Base-by-base conservation (phyloP, 2,888 invertebrate species). In the Cetonia aurata region DNA sequence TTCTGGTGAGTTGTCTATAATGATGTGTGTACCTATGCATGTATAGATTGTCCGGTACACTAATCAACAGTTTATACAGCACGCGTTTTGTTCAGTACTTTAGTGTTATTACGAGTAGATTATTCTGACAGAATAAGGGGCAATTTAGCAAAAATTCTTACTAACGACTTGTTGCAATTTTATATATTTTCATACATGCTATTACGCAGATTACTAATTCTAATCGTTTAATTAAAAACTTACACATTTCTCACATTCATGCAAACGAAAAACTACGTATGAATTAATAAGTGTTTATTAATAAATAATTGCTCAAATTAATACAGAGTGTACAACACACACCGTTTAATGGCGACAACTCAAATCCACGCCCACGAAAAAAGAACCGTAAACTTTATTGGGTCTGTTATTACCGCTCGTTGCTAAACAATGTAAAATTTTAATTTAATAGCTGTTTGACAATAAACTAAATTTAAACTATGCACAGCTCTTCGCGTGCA, bases 401-500 rank as follows among this genome's bases (percentile, higher is more conserved):
- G 37, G 10, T 37, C 37, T 31, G 12, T 55, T 33, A 15, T 13
- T 33, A 3, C 25, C 33, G 33, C 2, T 57, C 13, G n/a, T 46
- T 60, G 8, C 25, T 44, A 25, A 46, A 46, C 60, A 19, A 60
- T 60, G 13, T 12, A 46, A 52, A 52, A 17, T 52, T 31, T 46
- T 8, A 25, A 44, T 19, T 31, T 60, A 60, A 60, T 31, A 25
- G 25, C 37, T 37, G 9, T 46, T 46, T 31, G 25, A 25, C 46
- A 46, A 60, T 60, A 60, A 60, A 60, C 25, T 60, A 4, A 6
- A 37, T 37, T 37, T 37, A 3, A 37, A 37, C 37, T 60, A 60
- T 46, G 46, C n/a, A 44, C 8, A 6, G 13, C 60, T 60, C 60
- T 60, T 60, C 44, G 13, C 46, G 31, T 9, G 19, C 6, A 8